These are phyloP conservation scores for Rhingia campestris DNA, from an alignment of 2,888 invertebrate species.

Conservation along the genomic window DNA sequence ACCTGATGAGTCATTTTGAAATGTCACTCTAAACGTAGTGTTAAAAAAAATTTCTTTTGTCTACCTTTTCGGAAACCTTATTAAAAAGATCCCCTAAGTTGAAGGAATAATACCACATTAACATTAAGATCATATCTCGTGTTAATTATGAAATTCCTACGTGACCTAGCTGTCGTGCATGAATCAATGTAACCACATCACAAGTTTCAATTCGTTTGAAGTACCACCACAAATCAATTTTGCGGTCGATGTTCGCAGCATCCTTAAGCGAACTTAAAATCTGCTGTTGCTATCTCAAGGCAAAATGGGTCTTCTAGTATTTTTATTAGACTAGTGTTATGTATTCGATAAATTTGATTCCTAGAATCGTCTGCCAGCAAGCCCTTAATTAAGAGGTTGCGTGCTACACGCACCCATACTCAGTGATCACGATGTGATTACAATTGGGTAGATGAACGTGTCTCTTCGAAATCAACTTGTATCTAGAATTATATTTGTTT, in stretches of 20 bases:
- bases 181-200: neutral
- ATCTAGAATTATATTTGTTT: neutral
- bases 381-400: neutral
- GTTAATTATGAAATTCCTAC: neutral
- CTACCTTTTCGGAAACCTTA: too few species aligned
- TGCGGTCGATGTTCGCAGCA: neutral
- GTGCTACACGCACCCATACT: slow-evolving; percentile 32
- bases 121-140: too few species aligned
- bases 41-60: too few species aligned
- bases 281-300: too few species aligned
- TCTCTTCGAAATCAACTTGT: neutral
- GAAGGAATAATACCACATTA: too few species aligned
- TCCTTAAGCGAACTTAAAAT: too few species aligned
- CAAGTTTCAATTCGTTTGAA: neutral
- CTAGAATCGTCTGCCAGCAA: neutral
- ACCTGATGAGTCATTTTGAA: too few species aligned
- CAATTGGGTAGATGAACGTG: neutral
- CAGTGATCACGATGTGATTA: slow-evolving; percentile 5
- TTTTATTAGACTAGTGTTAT: neutral
- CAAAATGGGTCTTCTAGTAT: neutral
- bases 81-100: too few species aligned
- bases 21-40: too few species aligned
- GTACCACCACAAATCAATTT: neutral
- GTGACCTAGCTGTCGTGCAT: neutral
- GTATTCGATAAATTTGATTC: neutral